These are phyloP conservation scores for Prosapia bicincta DNA, from an alignment of 2,888 invertebrate species.

Conservation along the genomic window DNA sequence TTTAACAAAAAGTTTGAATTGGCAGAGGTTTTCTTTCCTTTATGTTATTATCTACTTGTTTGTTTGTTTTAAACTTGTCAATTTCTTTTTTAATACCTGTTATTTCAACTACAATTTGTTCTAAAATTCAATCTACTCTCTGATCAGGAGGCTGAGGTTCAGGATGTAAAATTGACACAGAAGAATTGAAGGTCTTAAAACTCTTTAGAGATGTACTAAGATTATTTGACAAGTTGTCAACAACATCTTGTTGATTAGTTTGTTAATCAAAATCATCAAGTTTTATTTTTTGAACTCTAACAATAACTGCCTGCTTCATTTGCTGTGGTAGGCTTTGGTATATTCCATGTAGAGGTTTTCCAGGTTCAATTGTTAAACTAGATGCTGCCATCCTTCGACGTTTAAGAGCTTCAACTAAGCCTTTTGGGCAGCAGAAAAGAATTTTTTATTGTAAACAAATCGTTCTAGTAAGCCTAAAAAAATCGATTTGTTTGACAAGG, in stretches of 20 bases:
- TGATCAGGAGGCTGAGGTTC: background rate
- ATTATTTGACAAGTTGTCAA: background rate
- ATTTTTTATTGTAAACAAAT: conserved; percentile 51
- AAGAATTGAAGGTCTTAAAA: background rate
- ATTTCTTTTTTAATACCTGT: conserved; percentile 11
- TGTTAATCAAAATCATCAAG: background rate
- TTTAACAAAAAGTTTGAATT: too few relatives aligned
- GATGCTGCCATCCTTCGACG: conserved; percentile 47
- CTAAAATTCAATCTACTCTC: background rate
- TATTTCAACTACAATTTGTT: conserved; percentile 11
- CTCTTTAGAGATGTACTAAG: background rate
- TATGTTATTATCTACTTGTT: too few relatives aligned
- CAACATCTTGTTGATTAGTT: background rate
- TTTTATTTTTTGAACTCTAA: conserved; percentile 17
- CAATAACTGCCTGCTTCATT: conserved; percentile 24
- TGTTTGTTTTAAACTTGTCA: background rate
- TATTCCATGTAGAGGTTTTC: conserved; percentile 46
- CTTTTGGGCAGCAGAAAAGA: conserved; percentile 46
- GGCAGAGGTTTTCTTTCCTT: too few relatives aligned
- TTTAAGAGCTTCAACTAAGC: conserved; percentile 44
- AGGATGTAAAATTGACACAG: background rate
- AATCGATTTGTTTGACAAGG: conserved; percentile 54
- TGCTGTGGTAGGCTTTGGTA: conserved; percentile 19
- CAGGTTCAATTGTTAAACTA: conserved; percentile 48
- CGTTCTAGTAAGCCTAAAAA: conserved; percentile 53